Conservation (phyloP, 2,113 vertebrate genomes). For the Jaculus jaculus region DNA sequence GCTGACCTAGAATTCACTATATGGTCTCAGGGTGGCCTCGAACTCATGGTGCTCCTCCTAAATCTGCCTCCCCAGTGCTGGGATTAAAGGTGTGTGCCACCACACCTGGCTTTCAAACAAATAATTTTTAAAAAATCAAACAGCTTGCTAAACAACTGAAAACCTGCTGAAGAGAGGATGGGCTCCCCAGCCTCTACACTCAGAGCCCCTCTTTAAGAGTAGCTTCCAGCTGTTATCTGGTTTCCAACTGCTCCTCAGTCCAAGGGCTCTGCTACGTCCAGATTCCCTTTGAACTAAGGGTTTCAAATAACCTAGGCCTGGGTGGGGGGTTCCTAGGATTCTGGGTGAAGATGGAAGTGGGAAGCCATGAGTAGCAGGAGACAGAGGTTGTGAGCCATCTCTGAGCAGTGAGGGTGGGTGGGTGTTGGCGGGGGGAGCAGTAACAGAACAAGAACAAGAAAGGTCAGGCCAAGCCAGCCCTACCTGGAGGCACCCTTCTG, state of each 20-base stretch:
- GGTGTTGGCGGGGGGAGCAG: too few species aligned
- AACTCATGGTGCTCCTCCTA: too few species aligned
- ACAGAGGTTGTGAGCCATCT: background rate
- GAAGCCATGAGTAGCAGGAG: too few species aligned
- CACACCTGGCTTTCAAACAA: too few species aligned
- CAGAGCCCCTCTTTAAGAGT: background rate
- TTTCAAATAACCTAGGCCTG: background rate
- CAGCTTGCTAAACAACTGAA: background rate
- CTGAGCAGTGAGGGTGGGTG: background rate
- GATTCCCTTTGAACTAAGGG: background rate
- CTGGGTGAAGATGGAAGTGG: background rate
- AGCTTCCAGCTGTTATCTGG: background rate
- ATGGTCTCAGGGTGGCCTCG: too few species aligned
- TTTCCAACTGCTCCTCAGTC: background rate
- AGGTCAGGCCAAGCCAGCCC: background rate
- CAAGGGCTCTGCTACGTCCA: background rate
- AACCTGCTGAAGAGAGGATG: background rate
- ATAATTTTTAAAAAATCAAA: too few species aligned
- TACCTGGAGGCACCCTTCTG: background rate
- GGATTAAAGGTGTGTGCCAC: too few species aligned
- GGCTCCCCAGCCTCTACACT: background rate
- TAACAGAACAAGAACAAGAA: background rate
- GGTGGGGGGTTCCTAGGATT: background rate
- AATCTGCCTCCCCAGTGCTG: too few species aligned
- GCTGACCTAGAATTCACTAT: too few species aligned